Conservation (phyloP, 2,797 vertebrate genomes). For the Mastacembelus armatus region DNA sequence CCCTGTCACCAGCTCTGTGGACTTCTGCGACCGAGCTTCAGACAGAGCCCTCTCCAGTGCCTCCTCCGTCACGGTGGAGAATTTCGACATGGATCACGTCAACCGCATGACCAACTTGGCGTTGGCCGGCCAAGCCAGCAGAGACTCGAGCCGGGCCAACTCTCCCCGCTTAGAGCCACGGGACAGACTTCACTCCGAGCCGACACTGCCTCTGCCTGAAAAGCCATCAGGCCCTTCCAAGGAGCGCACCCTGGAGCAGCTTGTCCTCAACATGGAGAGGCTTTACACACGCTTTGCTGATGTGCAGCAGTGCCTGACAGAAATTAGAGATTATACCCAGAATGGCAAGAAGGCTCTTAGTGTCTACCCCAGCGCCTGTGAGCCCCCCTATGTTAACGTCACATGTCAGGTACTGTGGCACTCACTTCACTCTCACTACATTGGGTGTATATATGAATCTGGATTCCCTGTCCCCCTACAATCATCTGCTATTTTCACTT, state of each 20-base stretch:
- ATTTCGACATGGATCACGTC: conserved; percentile 79
- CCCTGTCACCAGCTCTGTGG: conserved; percentile 81
- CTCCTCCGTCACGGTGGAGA: conserved; percentile 79
- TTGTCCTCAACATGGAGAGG: conserved; percentile 84
- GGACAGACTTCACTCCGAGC: conserved; percentile 62
- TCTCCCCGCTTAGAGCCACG: conserved; percentile 77
- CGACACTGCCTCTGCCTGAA: conserved; percentile 60
- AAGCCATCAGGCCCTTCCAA: conserved; percentile 11
- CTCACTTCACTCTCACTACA: background rate
- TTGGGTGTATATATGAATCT: background rate
- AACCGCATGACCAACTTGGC: conserved; percentile 68
- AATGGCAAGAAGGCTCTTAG: conserved; percentile 80
- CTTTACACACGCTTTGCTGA: conserved; percentile 86
- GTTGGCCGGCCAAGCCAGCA: conserved; percentile 71
- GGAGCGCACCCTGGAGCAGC: conserved; percentile 67
- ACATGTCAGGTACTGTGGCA: conserved; percentile 90
- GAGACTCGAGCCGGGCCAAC: conserved; percentile 79
- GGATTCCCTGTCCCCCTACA: background rate
- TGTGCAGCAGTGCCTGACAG: conserved; percentile 85
- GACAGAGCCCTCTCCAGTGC: conserved; percentile 80
- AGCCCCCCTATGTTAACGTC: conserved; percentile 89
- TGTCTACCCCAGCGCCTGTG: conserved; percentile 84
- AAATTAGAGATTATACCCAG: conserved; percentile 85
- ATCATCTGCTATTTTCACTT: background rate
- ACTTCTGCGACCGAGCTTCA: conserved; percentile 83